These are phyloP conservation scores for Kryptopterus vitreolus DNA, from an alignment of 2,797 vertebrate species.

Conservation along the genomic window DNA sequence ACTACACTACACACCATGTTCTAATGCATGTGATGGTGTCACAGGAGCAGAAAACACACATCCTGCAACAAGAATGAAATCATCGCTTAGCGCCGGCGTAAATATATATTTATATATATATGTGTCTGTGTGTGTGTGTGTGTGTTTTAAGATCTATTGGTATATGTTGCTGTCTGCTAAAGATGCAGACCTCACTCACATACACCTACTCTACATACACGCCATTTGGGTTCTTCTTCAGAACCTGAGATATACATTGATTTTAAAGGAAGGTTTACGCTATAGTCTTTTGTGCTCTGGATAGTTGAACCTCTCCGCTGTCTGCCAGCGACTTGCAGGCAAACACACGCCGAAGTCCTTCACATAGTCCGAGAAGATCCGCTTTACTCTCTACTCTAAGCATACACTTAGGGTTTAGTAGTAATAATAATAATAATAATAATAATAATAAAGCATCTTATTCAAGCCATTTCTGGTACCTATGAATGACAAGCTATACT, in stretches of 20 bases:
- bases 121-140: not conserved
- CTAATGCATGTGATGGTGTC: not conserved
- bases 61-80: slow-evolving; percentile 27
- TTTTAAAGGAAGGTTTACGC: not conserved
- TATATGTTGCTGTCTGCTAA: slow-evolving; percentile 15
- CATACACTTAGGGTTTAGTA: not conserved
- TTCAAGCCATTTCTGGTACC: not conserved
- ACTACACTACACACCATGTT: not conserved
- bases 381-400: not conserved
- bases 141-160: slow-evolving; percentile 24
- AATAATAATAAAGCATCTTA: not conserved
- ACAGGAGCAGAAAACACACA: slow-evolving; percentile 9
- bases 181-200: not conserved
- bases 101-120: not conserved
- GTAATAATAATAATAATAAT: slow-evolving; percentile 1
- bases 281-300: not conserved
- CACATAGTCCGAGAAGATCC: not conserved
- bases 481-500: not conserved
- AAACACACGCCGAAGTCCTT: not conserved
- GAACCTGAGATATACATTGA: not conserved
- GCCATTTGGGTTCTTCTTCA: not conserved
- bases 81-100: slow-evolving; percentile 19
- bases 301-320: not conserved
- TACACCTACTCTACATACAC: slow-evolving; percentile 12
- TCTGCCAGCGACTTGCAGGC: slow-evolving; percentile 10